These are phyloP conservation scores for Drosophila seclusa DNA, from an alignment of 2,888 invertebrate species.

Conservation along the genomic window DNA sequence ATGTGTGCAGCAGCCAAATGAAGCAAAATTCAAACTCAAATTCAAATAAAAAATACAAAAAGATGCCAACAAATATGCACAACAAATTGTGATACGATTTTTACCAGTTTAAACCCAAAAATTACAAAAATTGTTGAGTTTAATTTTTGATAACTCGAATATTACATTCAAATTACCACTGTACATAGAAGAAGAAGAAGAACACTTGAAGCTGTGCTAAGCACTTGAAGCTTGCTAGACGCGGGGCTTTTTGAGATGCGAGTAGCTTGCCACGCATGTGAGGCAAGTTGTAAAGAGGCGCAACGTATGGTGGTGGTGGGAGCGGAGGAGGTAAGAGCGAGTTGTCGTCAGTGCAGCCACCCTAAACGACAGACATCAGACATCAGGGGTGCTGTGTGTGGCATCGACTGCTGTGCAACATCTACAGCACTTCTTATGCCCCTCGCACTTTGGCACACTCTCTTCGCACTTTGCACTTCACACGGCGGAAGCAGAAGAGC, in stretches of 20 bases:
- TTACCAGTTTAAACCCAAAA: not conserved
- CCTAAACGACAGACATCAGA: constrained; percentile 26
- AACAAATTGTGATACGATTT: not conserved
- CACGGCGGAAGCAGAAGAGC: constrained; percentile 5
- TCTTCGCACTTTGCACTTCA: constrained; percentile 11
- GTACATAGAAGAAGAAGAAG: not conserved
- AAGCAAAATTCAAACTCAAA: not conserved
- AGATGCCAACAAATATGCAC: not conserved
- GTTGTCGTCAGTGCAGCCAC: constrained; percentile 42
- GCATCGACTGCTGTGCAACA: constrained; percentile 50
- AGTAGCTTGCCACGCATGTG: constrained; percentile 16
- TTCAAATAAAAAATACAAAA: not conserved
- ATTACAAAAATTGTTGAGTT: not conserved
- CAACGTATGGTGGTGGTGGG: not conserved
- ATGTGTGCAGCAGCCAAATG: not conserved
- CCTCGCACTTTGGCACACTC: constrained; percentile 36
- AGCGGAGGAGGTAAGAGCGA: constrained; percentile 6
- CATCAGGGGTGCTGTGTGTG: constrained; percentile 11
- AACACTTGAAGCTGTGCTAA: constrained; percentile 53
- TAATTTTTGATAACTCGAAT: not conserved
- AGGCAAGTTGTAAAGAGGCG: constrained; percentile 17
- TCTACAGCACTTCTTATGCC: constrained; percentile 33
- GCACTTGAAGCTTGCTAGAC: constrained; percentile 44
- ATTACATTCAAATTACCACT: not conserved
- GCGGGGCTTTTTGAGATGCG: constrained; percentile 6